Evolutionary conservation across 35 echinoderm and acorn worm species (phyloP).

Genomic region (Lytechinus pictus): DNA sequence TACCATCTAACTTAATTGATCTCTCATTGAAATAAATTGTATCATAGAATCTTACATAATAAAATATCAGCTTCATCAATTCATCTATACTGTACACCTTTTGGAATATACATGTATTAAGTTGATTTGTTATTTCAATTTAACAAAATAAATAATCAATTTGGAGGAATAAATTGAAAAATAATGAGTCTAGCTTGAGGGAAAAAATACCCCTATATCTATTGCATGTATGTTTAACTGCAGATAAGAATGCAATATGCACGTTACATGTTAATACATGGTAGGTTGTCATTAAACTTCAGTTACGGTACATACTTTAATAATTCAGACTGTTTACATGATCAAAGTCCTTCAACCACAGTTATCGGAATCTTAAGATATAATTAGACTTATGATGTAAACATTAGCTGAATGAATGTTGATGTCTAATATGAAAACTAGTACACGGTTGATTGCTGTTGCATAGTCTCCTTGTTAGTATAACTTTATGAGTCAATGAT

Average conservation of each 20-base stretch:
- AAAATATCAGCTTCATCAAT: background rate
- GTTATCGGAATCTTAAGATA: background rate
- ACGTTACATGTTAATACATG: background rate
- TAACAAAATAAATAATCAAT: background rate
- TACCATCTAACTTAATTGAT: no score
- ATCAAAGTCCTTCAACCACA: background rate
- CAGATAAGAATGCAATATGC: background rate
- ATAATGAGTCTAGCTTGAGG: background rate
- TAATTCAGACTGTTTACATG: background rate
- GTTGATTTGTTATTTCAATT: background rate
- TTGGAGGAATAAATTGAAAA: background rate
- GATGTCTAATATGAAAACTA: background rate
- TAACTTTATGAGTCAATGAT: background rate
- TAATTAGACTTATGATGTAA: background rate
- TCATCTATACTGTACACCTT: background rate
- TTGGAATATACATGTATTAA: background rate
- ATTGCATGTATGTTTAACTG: no score
- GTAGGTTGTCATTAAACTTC: background rate
- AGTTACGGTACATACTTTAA: background rate
- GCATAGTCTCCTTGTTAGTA: background rate
- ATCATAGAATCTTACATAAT: no score
- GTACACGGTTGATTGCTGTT: background rate
- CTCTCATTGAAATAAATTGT: no score
- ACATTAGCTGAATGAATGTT: background rate
- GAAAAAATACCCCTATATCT: background rate